phyloP scores from a whole-genome alignment of 2,113 vertebrate genomes.

The Paradisaea rubra region DNA sequence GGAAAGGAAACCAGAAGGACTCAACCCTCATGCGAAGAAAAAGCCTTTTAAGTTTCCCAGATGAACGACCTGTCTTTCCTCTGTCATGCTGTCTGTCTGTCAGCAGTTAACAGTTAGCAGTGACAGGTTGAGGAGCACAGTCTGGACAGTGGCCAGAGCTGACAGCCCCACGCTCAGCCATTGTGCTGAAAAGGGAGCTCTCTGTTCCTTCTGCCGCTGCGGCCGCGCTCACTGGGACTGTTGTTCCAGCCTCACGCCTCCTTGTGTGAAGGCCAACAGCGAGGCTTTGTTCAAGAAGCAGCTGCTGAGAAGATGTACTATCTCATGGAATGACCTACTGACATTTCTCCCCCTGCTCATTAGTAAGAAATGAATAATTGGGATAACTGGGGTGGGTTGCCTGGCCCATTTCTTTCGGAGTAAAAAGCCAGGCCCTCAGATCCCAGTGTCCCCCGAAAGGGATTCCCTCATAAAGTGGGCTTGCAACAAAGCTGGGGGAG shows the following conservation, averaged over 20 bases:
- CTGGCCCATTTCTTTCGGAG: not conserved
- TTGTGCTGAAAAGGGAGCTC: not conserved
- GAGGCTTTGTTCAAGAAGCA: conserved; percentile 30
- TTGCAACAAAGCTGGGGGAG: not conserved
- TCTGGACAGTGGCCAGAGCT: conserved; percentile 16
- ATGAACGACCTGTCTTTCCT: not conserved
- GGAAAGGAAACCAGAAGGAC: not conserved
- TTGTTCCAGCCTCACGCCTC: conserved; percentile 39
- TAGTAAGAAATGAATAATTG: conserved; percentile 1
- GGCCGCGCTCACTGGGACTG: not conserved
- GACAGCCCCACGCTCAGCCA: not conserved
- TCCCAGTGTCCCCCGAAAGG: not conserved
- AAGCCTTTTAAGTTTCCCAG: not conserved
- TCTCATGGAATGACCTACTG: conserved; percentile 29
- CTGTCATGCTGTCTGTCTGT: not conserved
- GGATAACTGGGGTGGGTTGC: not conserved
- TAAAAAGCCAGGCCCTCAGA: not conserved
- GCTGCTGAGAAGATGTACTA: conserved; percentile 41
- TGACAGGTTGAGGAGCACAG: not conserved
- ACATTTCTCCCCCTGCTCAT: conserved; percentile 32
- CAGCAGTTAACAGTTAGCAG: not conserved
- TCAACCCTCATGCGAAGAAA: not conserved
- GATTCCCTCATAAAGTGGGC: not conserved
- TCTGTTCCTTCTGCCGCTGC: not conserved
- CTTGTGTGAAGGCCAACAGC: conserved; percentile 40